Evolutionary conservation across 2,888 invertebrate species (phyloP).

Genomic region (Vandiemenella viatica): DNA sequence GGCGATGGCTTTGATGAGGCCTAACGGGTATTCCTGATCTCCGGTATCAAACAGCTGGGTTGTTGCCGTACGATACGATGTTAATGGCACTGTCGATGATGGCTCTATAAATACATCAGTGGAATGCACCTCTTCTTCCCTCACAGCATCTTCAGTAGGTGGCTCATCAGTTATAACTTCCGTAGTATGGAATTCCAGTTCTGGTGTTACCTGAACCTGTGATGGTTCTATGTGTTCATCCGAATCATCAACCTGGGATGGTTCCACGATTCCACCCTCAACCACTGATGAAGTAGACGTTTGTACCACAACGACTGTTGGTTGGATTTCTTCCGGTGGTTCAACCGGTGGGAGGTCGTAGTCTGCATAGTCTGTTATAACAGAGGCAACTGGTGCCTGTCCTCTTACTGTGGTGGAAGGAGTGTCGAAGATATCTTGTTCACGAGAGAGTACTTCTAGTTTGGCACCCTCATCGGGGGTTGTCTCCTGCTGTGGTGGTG

Average conservation of each 20-base stretch:
- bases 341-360: neutral
- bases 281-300: neutral
- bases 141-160: no score
- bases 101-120: constrained; percentile 19
- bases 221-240: constrained; percentile 7
- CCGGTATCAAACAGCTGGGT: constrained; percentile 18
- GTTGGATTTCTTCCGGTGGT: neutral
- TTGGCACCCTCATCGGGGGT: constrained; percentile 22
- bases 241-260: neutral
- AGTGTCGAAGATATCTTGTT: constrained; percentile 22
- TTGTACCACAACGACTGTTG: neutral
- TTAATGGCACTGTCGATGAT: constrained; percentile 4
- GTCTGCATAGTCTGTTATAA: neutral
- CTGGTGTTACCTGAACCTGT: neutral
- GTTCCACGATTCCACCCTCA: constrained; percentile 2
- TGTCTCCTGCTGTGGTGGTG: constrained; percentile 21
- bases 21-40: constrained; percentile 26
- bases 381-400: no score
- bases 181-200: neutral
- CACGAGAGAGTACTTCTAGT: constrained; percentile 21
- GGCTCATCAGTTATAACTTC: neutral
- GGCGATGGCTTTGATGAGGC: constrained; percentile 35
- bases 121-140: constrained; percentile 14
- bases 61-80: constrained; percentile 6
- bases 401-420: no score